phyloP scores from a whole-genome alignment of 2,113 vertebrate genomes.

The human (Homo sapiens) region GRCh38 chr5:83783001-83783500 shows the following conservation, averaged over 20 bases:
- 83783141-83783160: neutral
- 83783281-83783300: neutral
- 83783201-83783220: neutral
- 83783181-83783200: neutral
- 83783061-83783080: neutral
- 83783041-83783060: neutral
- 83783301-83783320: neutral
- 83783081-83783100: neutral
- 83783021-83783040: neutral
- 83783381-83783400: no score
- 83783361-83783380: no score
- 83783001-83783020: neutral
- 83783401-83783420: no score
- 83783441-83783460: no score
- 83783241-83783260: constrained; percentile 25
- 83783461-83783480: no score
- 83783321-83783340: no score
- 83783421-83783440: no score
- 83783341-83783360: no score
- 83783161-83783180: neutral
- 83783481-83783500: no score
- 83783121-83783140: neutral
- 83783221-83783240: neutral
- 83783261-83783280: neutral
- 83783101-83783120: neutral